Conservation (phyloP, 2,888 invertebrate genomes). For the Brachycybe producta region DNA sequence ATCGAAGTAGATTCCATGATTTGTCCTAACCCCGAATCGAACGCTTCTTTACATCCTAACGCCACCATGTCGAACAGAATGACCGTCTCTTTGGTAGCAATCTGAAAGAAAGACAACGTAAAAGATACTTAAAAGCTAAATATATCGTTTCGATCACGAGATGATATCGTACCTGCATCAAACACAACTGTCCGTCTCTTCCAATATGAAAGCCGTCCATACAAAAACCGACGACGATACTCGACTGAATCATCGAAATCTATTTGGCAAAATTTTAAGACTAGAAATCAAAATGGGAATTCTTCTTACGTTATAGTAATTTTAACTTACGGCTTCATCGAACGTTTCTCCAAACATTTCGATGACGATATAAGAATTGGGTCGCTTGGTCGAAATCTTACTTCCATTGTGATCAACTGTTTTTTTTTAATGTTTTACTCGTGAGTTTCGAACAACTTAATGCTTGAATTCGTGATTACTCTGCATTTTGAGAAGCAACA, state of each 20-base stretch:
- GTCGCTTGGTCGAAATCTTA: no score
- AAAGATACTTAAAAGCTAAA: not conserved
- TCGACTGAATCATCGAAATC: not conserved
- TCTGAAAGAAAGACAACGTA: not conserved
- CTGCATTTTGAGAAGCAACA: no score
- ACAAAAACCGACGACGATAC: constrained; percentile 1
- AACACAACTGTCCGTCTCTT: constrained; percentile 6
- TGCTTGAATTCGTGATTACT: no score
- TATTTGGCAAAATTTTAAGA: not conserved
- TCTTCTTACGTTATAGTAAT: not conserved
- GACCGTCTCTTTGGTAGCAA: not conserved
- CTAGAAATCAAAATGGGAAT: not conserved
- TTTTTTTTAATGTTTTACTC: no score
- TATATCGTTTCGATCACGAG: not conserved
- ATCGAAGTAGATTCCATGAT: not conserved
- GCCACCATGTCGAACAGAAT: constrained; percentile 8
- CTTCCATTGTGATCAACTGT: no score
- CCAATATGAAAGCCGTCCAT: constrained; percentile 4
- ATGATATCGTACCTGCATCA: constrained; percentile 2
- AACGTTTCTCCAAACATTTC: constrained; percentile 2
- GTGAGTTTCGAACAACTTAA: no score
- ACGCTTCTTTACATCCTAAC: not conserved
- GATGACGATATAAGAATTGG: not conserved
- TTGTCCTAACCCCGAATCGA: not conserved
- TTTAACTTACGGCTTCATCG: not conserved